A percentile compares a stretch with the other conserved stretches of the same genome.
Evolutionary conservation across 2,113 vertebrate species (phyloP).

Genomic region (Eolophus roseicapilla): DNA sequence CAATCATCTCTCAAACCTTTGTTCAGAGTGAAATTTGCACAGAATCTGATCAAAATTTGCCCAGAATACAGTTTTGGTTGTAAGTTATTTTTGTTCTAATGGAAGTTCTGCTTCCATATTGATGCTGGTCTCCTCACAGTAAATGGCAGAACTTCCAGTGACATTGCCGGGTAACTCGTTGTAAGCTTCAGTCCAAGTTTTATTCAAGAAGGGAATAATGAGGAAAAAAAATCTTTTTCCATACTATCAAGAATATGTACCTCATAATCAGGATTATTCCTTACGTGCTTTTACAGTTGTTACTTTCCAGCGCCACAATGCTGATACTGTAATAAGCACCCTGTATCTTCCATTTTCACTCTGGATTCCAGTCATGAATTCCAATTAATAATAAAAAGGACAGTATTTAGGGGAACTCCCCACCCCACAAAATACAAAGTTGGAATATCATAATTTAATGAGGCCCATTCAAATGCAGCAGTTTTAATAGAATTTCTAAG

Average conservation of each 20-base stretch:
- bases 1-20: not conserved
- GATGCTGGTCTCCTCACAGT: not conserved
- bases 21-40: not conserved
- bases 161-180: not conserved
- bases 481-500: conserved; percentile 19
- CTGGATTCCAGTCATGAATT: not conserved
- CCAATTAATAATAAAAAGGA: not conserved
- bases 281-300: not conserved
- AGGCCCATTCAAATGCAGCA: not conserved
- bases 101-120: not conserved
- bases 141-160: not conserved
- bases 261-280: not conserved
- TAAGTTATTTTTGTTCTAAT: not conserved
- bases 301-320: not conserved
- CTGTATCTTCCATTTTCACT: not conserved
- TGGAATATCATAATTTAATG: not conserved
- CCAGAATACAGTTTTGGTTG: not conserved
- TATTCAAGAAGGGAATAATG: not conserved
- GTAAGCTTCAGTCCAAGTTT: not conserved
- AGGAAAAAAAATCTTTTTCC: not conserved
- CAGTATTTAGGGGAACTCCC: not conserved
- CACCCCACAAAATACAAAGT: not conserved
- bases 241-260: not conserved
- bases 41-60: not conserved
- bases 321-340: not conserved